A percentile compares a stretch with the other conserved stretches of the same genome.
Conservation (phyloP, 2,113 vertebrate species). For the Alethe diademata region DNA sequence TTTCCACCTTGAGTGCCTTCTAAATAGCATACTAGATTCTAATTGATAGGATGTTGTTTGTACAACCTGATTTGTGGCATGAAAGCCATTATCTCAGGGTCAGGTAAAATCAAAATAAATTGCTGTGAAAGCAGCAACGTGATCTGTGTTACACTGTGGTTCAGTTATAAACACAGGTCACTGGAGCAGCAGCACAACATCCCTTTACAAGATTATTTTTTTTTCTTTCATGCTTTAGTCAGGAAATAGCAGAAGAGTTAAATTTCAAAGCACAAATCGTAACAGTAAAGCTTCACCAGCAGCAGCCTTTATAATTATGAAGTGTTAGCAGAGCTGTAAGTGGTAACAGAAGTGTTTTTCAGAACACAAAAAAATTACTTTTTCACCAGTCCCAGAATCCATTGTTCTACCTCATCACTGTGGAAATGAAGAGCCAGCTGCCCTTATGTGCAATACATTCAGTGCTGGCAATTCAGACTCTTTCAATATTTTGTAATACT, state of each 20-base stretch:
- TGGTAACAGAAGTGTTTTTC: not conserved
- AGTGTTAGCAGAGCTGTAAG: not conserved
- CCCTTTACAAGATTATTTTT: not conserved
- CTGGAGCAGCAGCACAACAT: not conserved
- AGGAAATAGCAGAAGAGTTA: not conserved
- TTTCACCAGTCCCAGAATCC: not conserved
- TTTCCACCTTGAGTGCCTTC: not conserved
- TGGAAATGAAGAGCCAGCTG: not conserved
- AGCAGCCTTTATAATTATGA: not conserved
- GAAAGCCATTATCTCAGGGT: not conserved
- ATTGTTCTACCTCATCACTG: not conserved
- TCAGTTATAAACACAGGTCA: not conserved
- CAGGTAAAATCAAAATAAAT: not conserved
- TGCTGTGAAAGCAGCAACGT: not conserved
- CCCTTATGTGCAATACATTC: accelerated
- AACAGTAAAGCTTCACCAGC: not conserved
- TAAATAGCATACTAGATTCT: not conserved
- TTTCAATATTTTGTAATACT: not conserved
- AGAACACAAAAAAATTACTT: not conserved
- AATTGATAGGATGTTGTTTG: not conserved
- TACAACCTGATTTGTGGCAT: not conserved
- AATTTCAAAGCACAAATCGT: not conserved
- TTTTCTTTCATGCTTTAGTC: not conserved
- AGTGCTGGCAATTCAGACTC: not conserved
- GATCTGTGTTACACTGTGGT: not conserved